A percentile compares a stretch with the other conserved stretches of the same genome.
These are phyloP conservation scores for Yasuhikotakia modesta DNA, from an alignment of 2,797 vertebrate species.

Conservation along the genomic window DNA sequence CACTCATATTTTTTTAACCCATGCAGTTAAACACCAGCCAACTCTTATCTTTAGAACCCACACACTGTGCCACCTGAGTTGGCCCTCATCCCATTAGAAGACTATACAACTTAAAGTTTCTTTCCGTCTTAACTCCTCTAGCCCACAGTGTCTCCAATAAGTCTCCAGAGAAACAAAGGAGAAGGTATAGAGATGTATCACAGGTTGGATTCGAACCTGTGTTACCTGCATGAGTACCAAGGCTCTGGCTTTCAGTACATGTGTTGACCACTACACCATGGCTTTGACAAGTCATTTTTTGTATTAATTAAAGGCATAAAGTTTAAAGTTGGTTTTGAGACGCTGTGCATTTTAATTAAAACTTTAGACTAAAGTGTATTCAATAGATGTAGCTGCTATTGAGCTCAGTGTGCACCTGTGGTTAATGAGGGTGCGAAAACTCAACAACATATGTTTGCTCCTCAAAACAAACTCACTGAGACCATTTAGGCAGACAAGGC, in stretches of 20 bases:
- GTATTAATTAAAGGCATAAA: neutral
- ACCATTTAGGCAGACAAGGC: slow-evolving; percentile 38
- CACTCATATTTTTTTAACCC: slow-evolving; percentile 20
- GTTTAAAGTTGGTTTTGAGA: slow-evolving; percentile 11
- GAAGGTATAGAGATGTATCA: neutral
- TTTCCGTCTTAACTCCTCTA: neutral
- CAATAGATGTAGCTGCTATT: neutral
- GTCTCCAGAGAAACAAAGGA: too few species aligned
- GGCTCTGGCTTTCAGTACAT: neutral
- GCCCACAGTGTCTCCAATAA: too few species aligned
- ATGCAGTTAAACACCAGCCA: slow-evolving; percentile 2
- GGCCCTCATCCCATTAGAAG: neutral
- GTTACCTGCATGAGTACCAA: neutral
- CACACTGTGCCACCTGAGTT: slow-evolving; percentile 11
- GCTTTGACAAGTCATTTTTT: neutral
- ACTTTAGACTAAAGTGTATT: slow-evolving; percentile 13
- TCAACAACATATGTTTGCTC: slow-evolving; percentile 42
- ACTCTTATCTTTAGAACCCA: slow-evolving; percentile 32
- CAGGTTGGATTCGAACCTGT: neutral
- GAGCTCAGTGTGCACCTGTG: slow-evolving; percentile 26
- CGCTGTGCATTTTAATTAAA: slow-evolving; percentile 43
- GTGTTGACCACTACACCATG: neutral
- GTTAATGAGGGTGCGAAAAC: slow-evolving; percentile 39
- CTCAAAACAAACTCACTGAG: slow-evolving; percentile 38
- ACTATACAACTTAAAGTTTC: neutral